Conservation (phyloP, 2,113 vertebrate genomes). For the Neomonachus schauinslandi region DNA sequence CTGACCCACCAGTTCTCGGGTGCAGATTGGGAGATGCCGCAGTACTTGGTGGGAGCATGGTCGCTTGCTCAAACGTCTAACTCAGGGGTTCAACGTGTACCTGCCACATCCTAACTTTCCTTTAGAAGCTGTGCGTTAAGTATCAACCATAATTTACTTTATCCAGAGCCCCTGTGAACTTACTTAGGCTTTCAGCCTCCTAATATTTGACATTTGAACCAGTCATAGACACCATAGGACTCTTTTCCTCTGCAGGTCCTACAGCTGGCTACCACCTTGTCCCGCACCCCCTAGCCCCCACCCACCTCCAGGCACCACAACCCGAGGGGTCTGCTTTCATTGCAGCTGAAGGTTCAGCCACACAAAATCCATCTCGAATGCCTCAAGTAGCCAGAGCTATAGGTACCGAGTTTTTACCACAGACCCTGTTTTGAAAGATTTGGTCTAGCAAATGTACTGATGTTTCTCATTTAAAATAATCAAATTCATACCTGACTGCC, state of each 20-base stretch:
- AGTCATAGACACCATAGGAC: not conserved
- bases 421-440: not conserved
- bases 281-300: no score
- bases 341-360: no score
- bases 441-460: not conserved
- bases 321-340: not conserved
- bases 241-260: not conserved
- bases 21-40: no score
- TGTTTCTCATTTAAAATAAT: conserved; percentile 33
- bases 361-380: not conserved
- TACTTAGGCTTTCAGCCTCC: not conserved
- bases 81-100: fast-evolving
- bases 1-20: fast-evolving
- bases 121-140: not conserved
- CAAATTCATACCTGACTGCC: not conserved
- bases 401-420: not conserved
- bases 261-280: not conserved
- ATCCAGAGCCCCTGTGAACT: not conserved
- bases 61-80: not conserved
- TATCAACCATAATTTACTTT: not conserved
- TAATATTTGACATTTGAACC: not conserved
- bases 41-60: fast-evolving
- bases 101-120: not conserved
- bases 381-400: not conserved
- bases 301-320: not conserved